Evolutionary conservation across 2,113 vertebrate genomes (phyloP), one percentile per base, ranked within the genome.

Genomic region (Haemorhous mexicanus): DNA sequence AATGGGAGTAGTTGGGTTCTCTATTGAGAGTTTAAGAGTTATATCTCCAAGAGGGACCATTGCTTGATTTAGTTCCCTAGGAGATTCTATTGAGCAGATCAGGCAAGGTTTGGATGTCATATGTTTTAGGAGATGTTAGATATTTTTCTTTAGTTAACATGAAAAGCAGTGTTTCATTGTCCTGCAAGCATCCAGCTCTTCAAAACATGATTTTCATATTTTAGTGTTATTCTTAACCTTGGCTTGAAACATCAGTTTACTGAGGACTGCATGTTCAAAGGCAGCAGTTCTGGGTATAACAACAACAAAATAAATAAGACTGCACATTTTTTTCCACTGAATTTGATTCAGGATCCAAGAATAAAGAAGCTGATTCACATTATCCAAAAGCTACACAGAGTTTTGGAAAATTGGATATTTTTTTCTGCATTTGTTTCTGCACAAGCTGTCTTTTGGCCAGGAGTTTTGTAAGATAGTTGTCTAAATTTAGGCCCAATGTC

Each of bases 321-420:
- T 73, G 50, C 81, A 88, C 79, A 91, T 95, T 95, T 96, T 58
- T 96, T 97, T 97, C 96, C 87, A 89, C 78, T 94, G 90, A 93
- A 91, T 93, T 84, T 94, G 47, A 52, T 81, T 87, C 82, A 88
- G 75, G 49, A 73, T 88, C 90, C 91, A 94, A 85, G 83, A 96
- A 92, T 84, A 84, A 95, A 90, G 69, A 89, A 82, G 90, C 86
- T 93, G 87, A 92, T 92, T 90, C 94, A 89, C 62, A 89, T 92
- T 87, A 94, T 70, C 93, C 94, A 97, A 95, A 92, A 92, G 47
- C 56, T 96, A 87, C 80, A 91, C 41, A 55, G 75, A 78, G 74
- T 94, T 94, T 94, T 95, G 95, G 91, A 91, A 96, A 95, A 80
- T 85, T 35, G 46, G 59, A 6, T 89, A 18, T 77, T 89, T 94